Percentiles rank a stretch among this genome's conserved stretches.
phyloP scores from a whole-genome alignment of 2,113 vertebrate genomes.

The Maylandia zebra region DNA sequence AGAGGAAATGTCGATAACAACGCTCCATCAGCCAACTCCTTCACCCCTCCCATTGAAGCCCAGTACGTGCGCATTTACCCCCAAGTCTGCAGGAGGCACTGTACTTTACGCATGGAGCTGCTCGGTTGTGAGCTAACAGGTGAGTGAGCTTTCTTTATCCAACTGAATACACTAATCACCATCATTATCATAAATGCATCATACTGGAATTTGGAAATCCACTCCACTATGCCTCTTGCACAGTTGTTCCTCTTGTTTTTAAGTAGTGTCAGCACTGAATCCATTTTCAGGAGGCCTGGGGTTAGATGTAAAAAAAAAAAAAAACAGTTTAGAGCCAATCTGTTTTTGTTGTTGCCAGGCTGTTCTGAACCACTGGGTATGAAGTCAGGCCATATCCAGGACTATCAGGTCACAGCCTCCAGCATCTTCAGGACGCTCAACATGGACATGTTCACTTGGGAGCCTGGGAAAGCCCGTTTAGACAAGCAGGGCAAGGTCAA shows the following conservation, averaged over 20 bases:
- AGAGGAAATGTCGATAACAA: conserved; percentile 95
- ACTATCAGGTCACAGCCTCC: conserved; percentile 92
- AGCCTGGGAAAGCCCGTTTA: conserved; percentile 92
- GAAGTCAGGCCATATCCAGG: conserved; percentile 96
- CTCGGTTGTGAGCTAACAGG: conserved; percentile 95
- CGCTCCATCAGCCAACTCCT: conserved; percentile 92
- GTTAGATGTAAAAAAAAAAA: background rate
- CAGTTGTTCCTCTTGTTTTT: background rate
- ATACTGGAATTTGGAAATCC: background rate
- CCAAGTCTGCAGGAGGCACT: conserved; percentile 95
- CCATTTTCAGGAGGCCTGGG: background rate
- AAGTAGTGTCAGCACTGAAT: background rate
- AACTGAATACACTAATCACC: background rate
- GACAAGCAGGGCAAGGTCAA: conserved; percentile 99
- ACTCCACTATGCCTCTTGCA: background rate
- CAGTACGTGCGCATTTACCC: conserved; percentile 93
- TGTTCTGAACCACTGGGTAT: conserved; percentile 97
- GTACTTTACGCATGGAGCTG: conserved; percentile 94
- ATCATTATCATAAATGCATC: background rate
- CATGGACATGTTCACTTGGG: conserved; percentile 99
- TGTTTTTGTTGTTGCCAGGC: conserved; percentile 66
- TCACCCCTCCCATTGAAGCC: conserved; percentile 92
- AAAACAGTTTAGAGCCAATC: background rate
- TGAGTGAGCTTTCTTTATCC: conserved; percentile 35
- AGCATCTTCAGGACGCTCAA: conserved; percentile 95